These are phyloP conservation scores for Dendrolimus kikuchii DNA, from an alignment of 1,140 invertebrate species.

Conservation along the genomic window DNA sequence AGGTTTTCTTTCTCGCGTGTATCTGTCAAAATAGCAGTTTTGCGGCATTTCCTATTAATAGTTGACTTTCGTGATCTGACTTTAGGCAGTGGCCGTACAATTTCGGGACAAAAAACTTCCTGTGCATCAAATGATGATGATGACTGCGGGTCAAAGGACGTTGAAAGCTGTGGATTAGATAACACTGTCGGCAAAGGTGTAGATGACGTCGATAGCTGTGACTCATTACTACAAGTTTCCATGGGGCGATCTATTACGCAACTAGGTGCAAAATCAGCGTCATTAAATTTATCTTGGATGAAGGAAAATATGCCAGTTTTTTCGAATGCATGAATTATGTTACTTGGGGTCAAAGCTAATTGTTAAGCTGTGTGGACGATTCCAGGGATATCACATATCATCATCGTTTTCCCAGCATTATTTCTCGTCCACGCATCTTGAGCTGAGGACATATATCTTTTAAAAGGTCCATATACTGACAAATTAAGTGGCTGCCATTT, in stretches of 20 bases:
- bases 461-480: background rate
- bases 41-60: conserved; percentile 11
- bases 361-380: background rate
- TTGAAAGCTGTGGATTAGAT: background rate
- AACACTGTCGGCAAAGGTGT: background rate
- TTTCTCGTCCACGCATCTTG: conserved; percentile 20
- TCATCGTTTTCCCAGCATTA: conserved; percentile 16
- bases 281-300: conserved; percentile 21
- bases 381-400: conserved; percentile 4
- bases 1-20: conserved; percentile 18
- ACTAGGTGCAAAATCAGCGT: conserved; percentile 17
- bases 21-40: conserved; percentile 21
- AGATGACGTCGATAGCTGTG: background rate
- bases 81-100: conserved; percentile 19
- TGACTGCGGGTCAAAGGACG: conserved; percentile 6
- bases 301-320: conserved; percentile 13
- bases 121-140: too few species aligned
- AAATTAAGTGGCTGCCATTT: too few species aligned
- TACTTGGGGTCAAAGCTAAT: conserved; percentile 15
- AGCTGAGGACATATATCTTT: conserved; percentile 1
- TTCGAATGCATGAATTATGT: conserved; percentile 20
- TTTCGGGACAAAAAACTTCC: conserved; percentile 13
- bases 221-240: background rate
- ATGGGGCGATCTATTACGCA: conserved; percentile 15
- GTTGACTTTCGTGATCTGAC: conserved; percentile 11